Evolutionary conservation across 2,797 vertebrate species (phyloP).

Genomic region (Ptychobarbus kaznakovi): DNA sequence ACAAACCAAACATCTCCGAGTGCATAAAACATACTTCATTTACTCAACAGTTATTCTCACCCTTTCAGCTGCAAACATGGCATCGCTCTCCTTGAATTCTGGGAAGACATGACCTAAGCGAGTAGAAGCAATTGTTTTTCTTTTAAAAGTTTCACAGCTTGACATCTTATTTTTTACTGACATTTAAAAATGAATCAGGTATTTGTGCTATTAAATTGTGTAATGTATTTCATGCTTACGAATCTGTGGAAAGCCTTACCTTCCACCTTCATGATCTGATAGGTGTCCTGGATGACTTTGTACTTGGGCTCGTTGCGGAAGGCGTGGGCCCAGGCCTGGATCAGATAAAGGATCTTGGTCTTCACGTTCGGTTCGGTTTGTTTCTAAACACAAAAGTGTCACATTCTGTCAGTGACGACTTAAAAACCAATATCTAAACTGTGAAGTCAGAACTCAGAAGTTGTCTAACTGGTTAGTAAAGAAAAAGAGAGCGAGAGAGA

Average conservation of each 20-base stretch:
- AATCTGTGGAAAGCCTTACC: slow-evolving; percentile 75
- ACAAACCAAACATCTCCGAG: background rate
- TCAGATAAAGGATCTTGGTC: slow-evolving; percentile 95
- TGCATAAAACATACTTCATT: background rate
- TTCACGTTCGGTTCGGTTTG: slow-evolving; percentile 94
- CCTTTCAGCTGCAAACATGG: slow-evolving; percentile 97
- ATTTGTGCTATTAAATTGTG: background rate
- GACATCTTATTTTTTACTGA: background rate
- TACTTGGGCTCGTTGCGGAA: slow-evolving; percentile 99
- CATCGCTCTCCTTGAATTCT: slow-evolving; percentile 98
- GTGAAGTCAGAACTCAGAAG: background rate
- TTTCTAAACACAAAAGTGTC: slow-evolving; percentile 72
- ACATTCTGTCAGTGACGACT: background rate
- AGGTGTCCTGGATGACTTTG: slow-evolving; percentile 98
- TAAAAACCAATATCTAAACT: background rate
- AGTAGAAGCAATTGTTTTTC: background rate
- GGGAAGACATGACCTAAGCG: slow-evolving; percentile 91
- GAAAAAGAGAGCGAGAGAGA: background rate
- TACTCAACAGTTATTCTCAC: slow-evolving; percentile 75
- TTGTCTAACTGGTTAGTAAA: background rate
- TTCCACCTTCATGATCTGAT: slow-evolving; percentile 99
- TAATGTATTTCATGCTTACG: background rate
- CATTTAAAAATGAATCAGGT: background rate
- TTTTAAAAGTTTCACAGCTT: background rate
- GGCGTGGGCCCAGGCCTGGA: slow-evolving; percentile 97